Evolutionary conservation across 2,888 invertebrate species (phyloP), one percentile per base, ranked within the genome.

Genomic region (Nephrotoma flavescens): DNA sequence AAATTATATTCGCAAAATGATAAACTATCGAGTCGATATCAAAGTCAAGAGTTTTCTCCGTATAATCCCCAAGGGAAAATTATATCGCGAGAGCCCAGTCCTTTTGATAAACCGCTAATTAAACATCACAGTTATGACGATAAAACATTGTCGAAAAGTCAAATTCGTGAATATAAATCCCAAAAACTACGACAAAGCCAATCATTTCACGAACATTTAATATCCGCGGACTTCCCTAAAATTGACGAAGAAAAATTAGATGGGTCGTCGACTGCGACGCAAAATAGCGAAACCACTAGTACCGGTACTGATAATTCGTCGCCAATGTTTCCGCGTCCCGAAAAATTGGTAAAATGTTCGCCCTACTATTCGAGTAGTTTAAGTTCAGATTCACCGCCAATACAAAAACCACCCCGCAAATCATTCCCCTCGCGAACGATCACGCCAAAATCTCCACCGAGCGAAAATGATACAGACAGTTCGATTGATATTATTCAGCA

Each of bases 341-440:
- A 93, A 86, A 93, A 93, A 88, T 90, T 95, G 44, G 93, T 94
- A 0, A 94, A 95, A 89, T 95, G 95, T 89, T 95, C 95, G 1
- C 95, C 95, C 0, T 95, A 95, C 90, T 95, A 95, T 90, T 95
- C 95, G 42, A 95, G 95, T 89, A 95, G 95, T 89, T 91, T 95
- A 71, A 95, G 95, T 89, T 95, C 95, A 0, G 95, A 95, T 89
- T 95, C 95, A 42, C 95, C 95, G 2, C 95, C 95, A 1, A 94
- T 95, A 90, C 92, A 94, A 86, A 94, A 95, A 89, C 94, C 94
- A 6, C 93, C 94, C 0, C 94, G 94, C 19, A 95, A 95, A 90
- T 94, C 94, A 86, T 94, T 95, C 0, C 89, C 95, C 44, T 91
- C 94, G 3, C 93, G 94, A 87, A 92, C 93, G 88, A 93, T 94